phyloP scores from a whole-genome alignment of 2,113 vertebrate genomes.

The Spizaetus ornatus region DNA sequence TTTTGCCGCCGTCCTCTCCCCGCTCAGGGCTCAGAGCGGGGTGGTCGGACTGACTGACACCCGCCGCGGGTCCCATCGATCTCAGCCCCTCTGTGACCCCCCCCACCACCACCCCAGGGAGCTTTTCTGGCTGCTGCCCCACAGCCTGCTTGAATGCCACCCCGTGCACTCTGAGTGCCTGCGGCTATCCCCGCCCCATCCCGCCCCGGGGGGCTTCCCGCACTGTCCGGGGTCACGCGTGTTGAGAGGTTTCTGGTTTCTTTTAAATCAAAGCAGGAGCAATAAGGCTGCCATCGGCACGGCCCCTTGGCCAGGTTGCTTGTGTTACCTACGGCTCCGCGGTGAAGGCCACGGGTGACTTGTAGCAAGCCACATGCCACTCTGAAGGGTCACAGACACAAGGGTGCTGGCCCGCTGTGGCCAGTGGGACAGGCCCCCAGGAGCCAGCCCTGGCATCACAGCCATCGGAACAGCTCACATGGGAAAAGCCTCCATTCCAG shows the following conservation, averaged over 20 bases:
- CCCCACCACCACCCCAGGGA: no score
- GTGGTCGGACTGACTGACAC: neutral
- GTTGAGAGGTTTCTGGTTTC: neutral
- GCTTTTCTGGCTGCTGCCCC: neutral
- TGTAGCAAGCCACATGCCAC: accelerated
- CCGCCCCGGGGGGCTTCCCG: neutral
- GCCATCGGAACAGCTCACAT: accelerated
- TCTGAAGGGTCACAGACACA: neutral
- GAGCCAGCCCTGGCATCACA: neutral
- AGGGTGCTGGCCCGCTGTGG: accelerated
- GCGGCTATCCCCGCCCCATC: neutral
- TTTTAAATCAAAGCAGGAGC: neutral
- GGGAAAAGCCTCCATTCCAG: neutral
- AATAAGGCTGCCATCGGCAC: accelerated
- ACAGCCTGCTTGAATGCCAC: no score
- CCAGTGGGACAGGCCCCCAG: accelerated
- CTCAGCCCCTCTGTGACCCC: neutral
- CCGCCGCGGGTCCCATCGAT: neutral
- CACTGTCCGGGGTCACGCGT: neutral
- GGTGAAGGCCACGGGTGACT: neutral
- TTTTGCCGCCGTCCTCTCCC: neutral
- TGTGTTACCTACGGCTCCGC: accelerated
- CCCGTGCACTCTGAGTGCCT: neutral
- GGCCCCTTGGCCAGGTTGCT: no score
- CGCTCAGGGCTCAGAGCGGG: accelerated